Base-by-base conservation (phyloP, 2,888 invertebrate genomes). In the Patella depressa region DNA sequence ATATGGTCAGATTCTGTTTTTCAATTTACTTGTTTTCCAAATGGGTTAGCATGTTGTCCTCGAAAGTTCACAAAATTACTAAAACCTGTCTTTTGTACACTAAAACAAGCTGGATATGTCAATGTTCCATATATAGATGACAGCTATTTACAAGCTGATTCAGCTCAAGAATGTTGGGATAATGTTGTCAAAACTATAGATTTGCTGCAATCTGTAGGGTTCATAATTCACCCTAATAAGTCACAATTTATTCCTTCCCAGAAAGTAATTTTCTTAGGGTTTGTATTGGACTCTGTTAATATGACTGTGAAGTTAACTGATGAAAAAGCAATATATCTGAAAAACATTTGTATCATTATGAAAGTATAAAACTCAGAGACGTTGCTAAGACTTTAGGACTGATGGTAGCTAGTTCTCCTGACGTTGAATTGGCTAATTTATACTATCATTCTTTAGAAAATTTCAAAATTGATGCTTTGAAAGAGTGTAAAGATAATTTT, bases 61-160 rank as follows among this genome's bases (percentile, higher is more conserved):
- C 29, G 72, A n/a, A 45, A 34, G 15, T 72, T 72, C 53, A 72
- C 72, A 45, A 72, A 72, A n/a, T 14, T 72, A 53, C 11, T 72
- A 4, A 53, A 72, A 53, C 72, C 72, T 12, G 53, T 72, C 14
- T 72, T 24, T 15, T 17, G 45, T 72, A 14, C n/a, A 15, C 57
- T 57, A n/a, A 57, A 57, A 57, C 34, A 45, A 45, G 34, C 34
- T 45, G 34, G 34, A 45, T 45, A 45, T 45, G 34, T 45, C 34
- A 45, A 45, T 45, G 34, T 45, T 45, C 34, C 34, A 45, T 45
- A 45, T 45, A 45, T 45, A 45, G 34, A 45, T 45, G 34, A 45
- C 34, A 17, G 17, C 15, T 59, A 19, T 59, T 19, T 59, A 17
- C 17, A 19, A 11, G 59, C n/a, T 19, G 59, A 59, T 17, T 2